Conservation (phyloP, 2,113 vertebrate genomes). For the Dendrocopos noguchii region DNA sequence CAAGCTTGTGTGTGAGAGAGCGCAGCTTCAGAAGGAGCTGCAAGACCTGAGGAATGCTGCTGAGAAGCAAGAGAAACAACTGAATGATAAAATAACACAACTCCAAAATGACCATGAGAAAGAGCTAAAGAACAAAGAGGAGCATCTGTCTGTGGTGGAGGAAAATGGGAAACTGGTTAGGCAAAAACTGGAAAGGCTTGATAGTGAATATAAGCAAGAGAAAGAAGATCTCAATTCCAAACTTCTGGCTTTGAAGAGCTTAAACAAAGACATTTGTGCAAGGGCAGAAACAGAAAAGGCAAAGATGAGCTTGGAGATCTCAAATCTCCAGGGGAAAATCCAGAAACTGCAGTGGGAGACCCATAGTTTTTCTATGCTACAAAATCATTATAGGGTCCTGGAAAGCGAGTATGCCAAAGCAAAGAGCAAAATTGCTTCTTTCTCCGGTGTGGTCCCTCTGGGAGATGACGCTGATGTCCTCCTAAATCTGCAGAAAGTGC, state of each 20-base stretch:
- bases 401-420: conserved; percentile 46
- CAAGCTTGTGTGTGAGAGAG: conserved; percentile 71
- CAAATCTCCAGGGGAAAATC: conserved; percentile 72
- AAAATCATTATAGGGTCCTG: background rate
- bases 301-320: conserved; percentile 71
- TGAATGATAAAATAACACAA: conserved; percentile 74
- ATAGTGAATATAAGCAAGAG: conserved; percentile 77
- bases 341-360: conserved; percentile 68
- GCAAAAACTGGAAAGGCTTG: conserved; percentile 70
- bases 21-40: conserved; percentile 80
- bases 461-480: conserved; percentile 67
- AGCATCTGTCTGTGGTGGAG: conserved; percentile 58
- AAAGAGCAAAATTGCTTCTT: conserved; percentile 43
- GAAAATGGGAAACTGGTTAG: conserved; percentile 55
- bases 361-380: background rate
- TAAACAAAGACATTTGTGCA: conserved; percentile 61
- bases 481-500: conserved; percentile 68
- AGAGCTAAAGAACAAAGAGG: conserved; percentile 71
- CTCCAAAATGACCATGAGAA: conserved; percentile 72
- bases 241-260: conserved; percentile 67
- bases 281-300: conserved; percentile 71
- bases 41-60: conserved; percentile 49
- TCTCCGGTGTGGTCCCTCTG: conserved; percentile 15
- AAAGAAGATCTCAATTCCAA: conserved; percentile 69
- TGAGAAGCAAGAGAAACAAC: conserved; percentile 75